Percentiles rank a stretch among this genome's conserved stretches.
Conservation (phyloP, 2,113 vertebrate species). For the Muscicapa adusta region DNA sequence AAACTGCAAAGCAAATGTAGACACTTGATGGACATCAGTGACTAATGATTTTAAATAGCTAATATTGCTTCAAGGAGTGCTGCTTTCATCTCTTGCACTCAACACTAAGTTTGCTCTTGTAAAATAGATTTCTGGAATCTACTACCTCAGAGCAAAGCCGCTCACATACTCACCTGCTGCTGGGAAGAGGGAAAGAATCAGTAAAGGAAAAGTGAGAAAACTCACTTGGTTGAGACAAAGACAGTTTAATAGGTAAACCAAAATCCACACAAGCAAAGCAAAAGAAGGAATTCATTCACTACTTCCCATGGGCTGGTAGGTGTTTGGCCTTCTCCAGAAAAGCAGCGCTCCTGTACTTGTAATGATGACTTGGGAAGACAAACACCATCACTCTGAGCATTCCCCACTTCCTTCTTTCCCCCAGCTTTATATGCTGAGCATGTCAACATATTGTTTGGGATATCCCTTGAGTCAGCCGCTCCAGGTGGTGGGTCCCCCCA, state of each 20-base stretch:
- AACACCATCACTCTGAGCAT: rapidly evolving
- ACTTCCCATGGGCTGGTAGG: not conserved
- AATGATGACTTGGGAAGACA: not conserved
- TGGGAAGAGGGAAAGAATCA: rapidly evolving
- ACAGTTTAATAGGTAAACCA: not conserved
- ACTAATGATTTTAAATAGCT: not conserved
- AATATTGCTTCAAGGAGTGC: not conserved
- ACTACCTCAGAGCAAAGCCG: rapidly evolving
- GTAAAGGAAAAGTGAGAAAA: not conserved
- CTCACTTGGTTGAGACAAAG: not conserved
- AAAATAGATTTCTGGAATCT: not conserved
- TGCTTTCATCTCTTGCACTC: not conserved
- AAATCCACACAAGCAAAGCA: not conserved
- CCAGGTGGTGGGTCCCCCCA: not conserved
- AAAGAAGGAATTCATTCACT: not conserved
- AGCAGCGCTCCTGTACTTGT: rapidly evolving
- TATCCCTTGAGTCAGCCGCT: not conserved
- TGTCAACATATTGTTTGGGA: rapidly evolving
- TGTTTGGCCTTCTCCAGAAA: not conserved
- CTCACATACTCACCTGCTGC: not conserved
- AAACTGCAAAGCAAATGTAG: not conserved
- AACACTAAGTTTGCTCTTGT: not conserved
- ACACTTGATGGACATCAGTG: not conserved
- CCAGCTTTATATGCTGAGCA: not conserved
- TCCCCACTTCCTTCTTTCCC: not conserved